Base-by-base conservation (phyloP, 2,888 invertebrate species). In the Chesias legatella region DNA sequence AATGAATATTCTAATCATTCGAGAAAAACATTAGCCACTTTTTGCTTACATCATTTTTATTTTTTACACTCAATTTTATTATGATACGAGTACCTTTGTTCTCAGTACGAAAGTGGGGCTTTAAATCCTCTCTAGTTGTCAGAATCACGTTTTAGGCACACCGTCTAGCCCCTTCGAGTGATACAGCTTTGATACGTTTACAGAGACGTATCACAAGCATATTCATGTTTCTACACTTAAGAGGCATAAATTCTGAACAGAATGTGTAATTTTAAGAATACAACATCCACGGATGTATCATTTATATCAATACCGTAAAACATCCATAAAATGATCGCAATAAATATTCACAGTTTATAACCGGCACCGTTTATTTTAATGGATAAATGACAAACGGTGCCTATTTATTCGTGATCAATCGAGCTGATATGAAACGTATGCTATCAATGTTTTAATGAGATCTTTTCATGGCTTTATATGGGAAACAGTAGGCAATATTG, bases 311-410 rank as follows among this genome's bases (percentile, higher is more conserved):
- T 56, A 56, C 37, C 28, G 51, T 48, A 52, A 56, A 56, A 53
- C 32, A 31, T 21, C 35, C 43, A 54, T 64, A 61, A 60, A 63
- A 62, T 48, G 44, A 29, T n/a, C 34, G 53, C 44, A 56, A 64
- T 64, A 61, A 63, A 70, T 63, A 48, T 59, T 51, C 56, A 37
- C 48, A 59, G 52, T 65, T 63, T 62, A 65, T 62, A 53, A 57
- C 57, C 48, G 48, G 53, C 46, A 53, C 37, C 59, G 48, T 58
- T 65, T 64, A 64, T 65, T 67, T 67, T 63, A 69, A 69, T 65
- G 60, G 57, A 55, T 60, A 60, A 62, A 65, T 67, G 63, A 67
- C 58, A 67, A 70, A 61, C 53, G 56, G 40, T 34, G 13, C 17
- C 43, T 50, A 51, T 61, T 59, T 59, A 63, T 59, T 58, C 48